Conservation (phyloP, 2,797 vertebrate genomes). For the Xenopus petersii region DNA sequence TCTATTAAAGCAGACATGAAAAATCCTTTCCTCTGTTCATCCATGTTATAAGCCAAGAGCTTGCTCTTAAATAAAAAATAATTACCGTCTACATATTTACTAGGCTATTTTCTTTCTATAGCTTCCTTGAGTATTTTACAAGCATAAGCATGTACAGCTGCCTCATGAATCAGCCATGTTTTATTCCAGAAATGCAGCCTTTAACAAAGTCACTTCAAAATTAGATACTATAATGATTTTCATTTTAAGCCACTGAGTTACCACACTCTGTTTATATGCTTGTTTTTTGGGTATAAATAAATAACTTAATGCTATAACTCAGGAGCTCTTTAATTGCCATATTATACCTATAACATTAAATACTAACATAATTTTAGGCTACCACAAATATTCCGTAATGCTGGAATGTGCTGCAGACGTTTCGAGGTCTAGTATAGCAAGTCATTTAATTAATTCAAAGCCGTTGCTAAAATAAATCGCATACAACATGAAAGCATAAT, state of each 20-base stretch:
- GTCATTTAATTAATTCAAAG: slow-evolving; percentile 48
- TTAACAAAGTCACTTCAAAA: slow-evolving; percentile 30
- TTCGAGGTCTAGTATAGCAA: slow-evolving; percentile 44
- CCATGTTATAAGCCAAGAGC: background rate
- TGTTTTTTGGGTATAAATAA: slow-evolving; percentile 43
- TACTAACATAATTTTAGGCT: slow-evolving; percentile 35
- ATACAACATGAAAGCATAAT: slow-evolving; percentile 46
- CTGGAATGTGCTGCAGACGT: slow-evolving; percentile 31
- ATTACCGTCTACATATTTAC: slow-evolving; percentile 10
- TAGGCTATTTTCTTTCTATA: slow-evolving; percentile 8
- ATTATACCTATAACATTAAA: slow-evolving; percentile 42
- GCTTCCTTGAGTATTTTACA: slow-evolving; percentile 27
- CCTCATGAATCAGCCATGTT: slow-evolving; percentile 19
- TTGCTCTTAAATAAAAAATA: slow-evolving; percentile 2
- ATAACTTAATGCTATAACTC: slow-evolving; percentile 40
- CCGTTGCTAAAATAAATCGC: slow-evolving; percentile 45
- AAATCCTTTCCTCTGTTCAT: background rate
- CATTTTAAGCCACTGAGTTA: slow-evolving; percentile 34
- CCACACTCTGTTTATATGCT: slow-evolving; percentile 43
- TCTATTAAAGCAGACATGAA: no score
- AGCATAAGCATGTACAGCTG: slow-evolving; percentile 29
- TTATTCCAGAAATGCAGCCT: background rate
- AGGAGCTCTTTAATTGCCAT: slow-evolving; percentile 38
- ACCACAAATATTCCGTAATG: slow-evolving; percentile 38
- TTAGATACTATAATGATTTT: slow-evolving; percentile 36